phyloP scores from a whole-genome alignment of 2,888 invertebrate genomes.

The Hypselothyrea guttata region DNA sequence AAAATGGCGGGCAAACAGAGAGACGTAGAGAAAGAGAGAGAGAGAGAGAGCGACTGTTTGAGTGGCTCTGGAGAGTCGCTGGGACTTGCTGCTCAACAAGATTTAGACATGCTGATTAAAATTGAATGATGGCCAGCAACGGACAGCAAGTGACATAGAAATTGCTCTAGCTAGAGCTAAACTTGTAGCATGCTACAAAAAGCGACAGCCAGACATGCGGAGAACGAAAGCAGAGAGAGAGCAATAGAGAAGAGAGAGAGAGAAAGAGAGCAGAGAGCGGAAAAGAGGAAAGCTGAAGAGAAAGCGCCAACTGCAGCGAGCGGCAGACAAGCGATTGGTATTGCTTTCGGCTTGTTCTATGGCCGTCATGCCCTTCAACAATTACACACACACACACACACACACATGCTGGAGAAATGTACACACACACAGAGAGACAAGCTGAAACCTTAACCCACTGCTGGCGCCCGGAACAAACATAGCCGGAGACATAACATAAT shows the following conservation, averaged over 20 bases:
- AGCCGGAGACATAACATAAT: conserved; percentile 72
- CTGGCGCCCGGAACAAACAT: conserved; percentile 63
- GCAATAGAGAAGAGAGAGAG: neutral
- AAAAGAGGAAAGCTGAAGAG: neutral
- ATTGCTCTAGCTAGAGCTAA: conserved; percentile 33
- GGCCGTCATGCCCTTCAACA: conserved; percentile 54
- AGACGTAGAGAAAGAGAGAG: too few relatives aligned
- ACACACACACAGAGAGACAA: conserved; percentile 10
- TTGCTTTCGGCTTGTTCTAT: conserved; percentile 38
- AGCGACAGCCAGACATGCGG: neutral
- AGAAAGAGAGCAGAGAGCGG: neutral
- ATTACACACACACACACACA: conserved; percentile 38
- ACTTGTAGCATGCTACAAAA: neutral
- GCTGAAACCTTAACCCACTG: conserved; percentile 67
- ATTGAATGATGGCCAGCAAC: conserved; percentile 66
- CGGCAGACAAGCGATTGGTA: conserved; percentile 28
- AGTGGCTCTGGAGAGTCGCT: neutral
- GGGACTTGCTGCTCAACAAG: conserved; percentile 20
- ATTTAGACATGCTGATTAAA: conserved; percentile 67
- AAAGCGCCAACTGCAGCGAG: too few relatives aligned
- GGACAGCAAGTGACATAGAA: conserved; percentile 45
- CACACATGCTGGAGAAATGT: conserved; percentile 1
- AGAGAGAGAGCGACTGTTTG: conserved; percentile 12
- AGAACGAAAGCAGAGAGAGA: too few relatives aligned
- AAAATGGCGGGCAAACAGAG: too few relatives aligned